Evolutionary conservation across 2,888 invertebrate species (phyloP).

Genomic region (Trypoxylon attenuatum): DNA sequence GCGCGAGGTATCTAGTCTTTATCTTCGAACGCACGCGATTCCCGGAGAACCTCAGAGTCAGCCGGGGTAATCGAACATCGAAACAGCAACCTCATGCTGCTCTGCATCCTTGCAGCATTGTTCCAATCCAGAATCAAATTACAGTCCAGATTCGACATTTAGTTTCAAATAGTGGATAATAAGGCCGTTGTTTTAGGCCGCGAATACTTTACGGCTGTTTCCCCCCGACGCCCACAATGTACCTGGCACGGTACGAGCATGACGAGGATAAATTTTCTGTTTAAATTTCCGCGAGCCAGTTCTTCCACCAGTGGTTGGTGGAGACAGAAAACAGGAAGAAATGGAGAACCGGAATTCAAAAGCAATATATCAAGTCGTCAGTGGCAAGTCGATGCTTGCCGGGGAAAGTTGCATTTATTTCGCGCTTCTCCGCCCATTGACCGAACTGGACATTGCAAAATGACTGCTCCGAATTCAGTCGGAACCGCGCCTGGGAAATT

Average conservation of each 20-base stretch:
- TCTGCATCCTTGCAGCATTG: too few relatives aligned
- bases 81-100: too few relatives aligned
- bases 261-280: constrained; percentile 13
- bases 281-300: constrained; percentile 2
- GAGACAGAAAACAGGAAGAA: neutral
- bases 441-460: constrained; percentile 46
- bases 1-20: constrained; percentile 57
- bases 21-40: constrained; percentile 60
- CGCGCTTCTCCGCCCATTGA: constrained; percentile 37
- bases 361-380: constrained; percentile 41
- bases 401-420: constrained; percentile 54
- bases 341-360: constrained; percentile 18
- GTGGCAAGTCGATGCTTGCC: constrained; percentile 34
- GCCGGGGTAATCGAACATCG: too few relatives aligned
- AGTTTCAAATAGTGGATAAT: too few relatives aligned
- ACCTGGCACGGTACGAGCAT: neutral
- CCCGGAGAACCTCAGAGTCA: constrained; percentile 27
- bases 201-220: neutral
- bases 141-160: too few relatives aligned
- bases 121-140: too few relatives aligned
- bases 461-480: constrained; percentile 40
- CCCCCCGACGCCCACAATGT: constrained; percentile 9
- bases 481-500: constrained; percentile 19
- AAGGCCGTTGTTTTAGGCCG: too few relatives aligned
- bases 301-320: constrained; percentile 1